A percentile compares a stretch with the other conserved stretches of the same genome.
These are phyloP conservation scores for Excalfactoria chinensis DNA, from an alignment of 2,113 vertebrate genomes.

Conservation along the genomic window DNA sequence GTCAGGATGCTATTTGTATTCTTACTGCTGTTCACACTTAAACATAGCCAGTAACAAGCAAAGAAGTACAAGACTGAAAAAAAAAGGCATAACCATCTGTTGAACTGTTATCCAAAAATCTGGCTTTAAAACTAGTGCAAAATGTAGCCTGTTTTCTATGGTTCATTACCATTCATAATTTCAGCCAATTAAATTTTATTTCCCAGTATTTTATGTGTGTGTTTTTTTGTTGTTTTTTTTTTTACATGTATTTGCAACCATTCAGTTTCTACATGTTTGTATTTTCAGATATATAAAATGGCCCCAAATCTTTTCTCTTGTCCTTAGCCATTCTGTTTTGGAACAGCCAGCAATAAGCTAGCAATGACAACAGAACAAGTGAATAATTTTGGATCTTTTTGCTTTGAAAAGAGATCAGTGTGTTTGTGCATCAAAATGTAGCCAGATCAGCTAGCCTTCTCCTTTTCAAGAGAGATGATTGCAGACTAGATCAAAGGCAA, in stretches of 20 bases:
- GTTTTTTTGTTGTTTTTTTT: neutral
- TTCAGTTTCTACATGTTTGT: neutral
- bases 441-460: neutral
- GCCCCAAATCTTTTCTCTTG: neutral
- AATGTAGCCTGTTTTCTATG: neutral
- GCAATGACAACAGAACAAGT: conserved; percentile 7
- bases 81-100: neutral
- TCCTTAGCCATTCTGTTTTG: neutral
- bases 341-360: neutral
- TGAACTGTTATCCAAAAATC: neutral
- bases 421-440: neutral
- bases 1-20: neutral
- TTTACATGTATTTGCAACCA: neutral
- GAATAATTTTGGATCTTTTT: conserved; percentile 24
- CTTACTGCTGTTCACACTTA: neutral
- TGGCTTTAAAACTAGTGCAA: neutral
- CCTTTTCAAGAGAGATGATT: neutral
- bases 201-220: neutral
- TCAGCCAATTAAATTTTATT: conserved; percentile 4
- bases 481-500: neutral
- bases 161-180: neutral
- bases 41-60: neutral
- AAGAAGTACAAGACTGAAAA: neutral
- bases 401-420: conserved; percentile 1
- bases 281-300: neutral